Conservation (phyloP, 2,888 invertebrate species). For the Athalia circularis region DNA sequence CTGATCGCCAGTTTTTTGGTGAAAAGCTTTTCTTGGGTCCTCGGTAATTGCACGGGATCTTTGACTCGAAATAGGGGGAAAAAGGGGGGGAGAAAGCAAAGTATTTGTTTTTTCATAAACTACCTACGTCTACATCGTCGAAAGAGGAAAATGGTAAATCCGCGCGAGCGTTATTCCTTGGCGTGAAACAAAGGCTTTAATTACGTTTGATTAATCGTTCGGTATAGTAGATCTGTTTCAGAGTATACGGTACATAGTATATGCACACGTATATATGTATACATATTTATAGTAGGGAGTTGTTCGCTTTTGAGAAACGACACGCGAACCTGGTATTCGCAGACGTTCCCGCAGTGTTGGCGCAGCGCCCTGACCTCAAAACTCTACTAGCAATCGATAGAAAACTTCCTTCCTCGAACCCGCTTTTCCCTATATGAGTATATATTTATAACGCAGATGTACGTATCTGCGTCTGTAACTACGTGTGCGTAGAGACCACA, state of each 20-base stretch:
- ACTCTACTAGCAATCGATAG: constrained; percentile 67
- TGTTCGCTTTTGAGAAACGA: constrained; percentile 40
- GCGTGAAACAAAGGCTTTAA: constrained; percentile 40
- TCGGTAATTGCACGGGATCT: too few relatives aligned
- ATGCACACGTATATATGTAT: not conserved
- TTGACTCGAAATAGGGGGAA: too few relatives aligned
- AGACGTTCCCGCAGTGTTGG: constrained; percentile 66
- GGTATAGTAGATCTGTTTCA: not conserved
- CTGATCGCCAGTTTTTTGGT: too few relatives aligned
- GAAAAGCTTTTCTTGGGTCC: too few relatives aligned
- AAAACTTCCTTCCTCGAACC: constrained; percentile 64
- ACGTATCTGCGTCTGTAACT: constrained; percentile 23
- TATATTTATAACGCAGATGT: constrained; percentile 21
- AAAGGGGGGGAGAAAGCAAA: too few relatives aligned
- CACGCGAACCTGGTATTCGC: constrained; percentile 40
- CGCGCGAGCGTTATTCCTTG: not conserved
- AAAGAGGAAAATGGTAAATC: constrained; percentile 6
- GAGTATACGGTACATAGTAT: not conserved
- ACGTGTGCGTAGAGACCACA: constrained; percentile 12
- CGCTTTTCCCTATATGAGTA: constrained; percentile 41
- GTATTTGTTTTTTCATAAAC: too few relatives aligned
- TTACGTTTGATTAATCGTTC: constrained; percentile 42
- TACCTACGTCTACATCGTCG: too few relatives aligned
- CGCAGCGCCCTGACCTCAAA: constrained; percentile 74
- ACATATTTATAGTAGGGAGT: not conserved